Evolutionary conservation across 2,113 vertebrate genomes (phyloP), one percentile per base, ranked within the genome.

Genomic region (Etheostoma spectabile): DNA sequence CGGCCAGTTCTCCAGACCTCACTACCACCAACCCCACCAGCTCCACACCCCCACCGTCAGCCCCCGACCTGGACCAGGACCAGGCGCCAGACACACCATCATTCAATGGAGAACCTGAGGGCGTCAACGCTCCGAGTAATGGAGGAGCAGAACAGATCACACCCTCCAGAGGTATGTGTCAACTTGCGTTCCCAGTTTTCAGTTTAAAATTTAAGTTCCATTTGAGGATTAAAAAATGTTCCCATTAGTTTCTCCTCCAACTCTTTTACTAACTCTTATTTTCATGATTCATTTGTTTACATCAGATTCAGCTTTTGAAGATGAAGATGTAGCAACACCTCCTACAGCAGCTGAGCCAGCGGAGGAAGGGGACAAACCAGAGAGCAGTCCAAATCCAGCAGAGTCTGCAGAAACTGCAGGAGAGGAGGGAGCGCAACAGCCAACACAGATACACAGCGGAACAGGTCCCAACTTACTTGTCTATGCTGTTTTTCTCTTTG

Each of bases 61-160:
- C 67, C 35, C 42, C 77, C 2, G 85, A 80, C 16, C 35, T n/a
- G 30, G 81, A 87, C 45, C 80, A 73, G 59, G 83, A 86, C 45
- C 74, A 18, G 27, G 74, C 48, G 0, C 59, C 80, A 18, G 87
- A 92, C 55, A 57, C 93, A 27, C 92, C 91, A 0, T 83, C 94
- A 1, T 5, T 93, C 22, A 94, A 94, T 1, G 94, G 92, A 66
- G 92, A 91, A 57, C 81, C 85, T 7, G 76, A 95, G 27, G 91
- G 91, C 67, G 79, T 88, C 0, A 63, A 22, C 63, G 88, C 85
- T 15, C 79, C 75, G 0, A 61, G 71, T 8, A 88, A 85, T 1
- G 91, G 79, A 85, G 91, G 55, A 53, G 21, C 59, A 57, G 90
- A 90, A 42, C 80, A 70, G 19, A 81, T 73, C 77, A 82, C 88